Conservation (phyloP, 2,113 vertebrate species). For the Pachyramphus minor region DNA sequence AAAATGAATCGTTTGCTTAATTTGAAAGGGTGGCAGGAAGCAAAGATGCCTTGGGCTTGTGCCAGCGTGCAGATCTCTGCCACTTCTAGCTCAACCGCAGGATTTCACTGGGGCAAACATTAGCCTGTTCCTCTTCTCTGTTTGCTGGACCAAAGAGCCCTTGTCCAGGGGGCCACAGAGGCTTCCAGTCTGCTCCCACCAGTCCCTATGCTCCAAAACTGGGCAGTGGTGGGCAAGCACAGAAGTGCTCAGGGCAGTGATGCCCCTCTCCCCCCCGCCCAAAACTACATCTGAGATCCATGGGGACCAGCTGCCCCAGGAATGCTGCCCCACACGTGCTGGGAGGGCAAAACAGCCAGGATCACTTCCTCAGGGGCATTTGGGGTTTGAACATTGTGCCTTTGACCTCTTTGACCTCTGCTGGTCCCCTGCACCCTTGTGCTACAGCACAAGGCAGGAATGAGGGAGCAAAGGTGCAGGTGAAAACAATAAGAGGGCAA, state of each 20-base stretch:
- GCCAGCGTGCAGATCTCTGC: not conserved
- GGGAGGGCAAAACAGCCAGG: not conserved
- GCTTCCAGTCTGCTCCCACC: not conserved
- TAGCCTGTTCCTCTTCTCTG: not conserved
- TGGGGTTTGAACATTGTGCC: not conserved
- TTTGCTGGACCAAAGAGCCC: not conserved
- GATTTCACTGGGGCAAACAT: not conserved
- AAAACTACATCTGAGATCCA: rapidly evolving
- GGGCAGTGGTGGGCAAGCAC: not conserved
- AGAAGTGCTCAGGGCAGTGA: not conserved
- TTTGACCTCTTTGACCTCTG: not conserved
- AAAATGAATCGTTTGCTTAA: conserved; percentile 64
- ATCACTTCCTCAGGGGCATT: not conserved
- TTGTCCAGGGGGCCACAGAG: not conserved
- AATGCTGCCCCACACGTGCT: rapidly evolving
- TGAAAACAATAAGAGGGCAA: not conserved
- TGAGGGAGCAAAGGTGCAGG: not conserved
- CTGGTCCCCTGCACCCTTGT: not conserved
- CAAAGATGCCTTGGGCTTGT: not conserved
- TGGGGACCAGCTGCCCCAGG: rapidly evolving
- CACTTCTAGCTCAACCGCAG: rapidly evolving
- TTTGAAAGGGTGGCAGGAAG: conserved; percentile 67
- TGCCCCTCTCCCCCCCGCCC: rapidly evolving
- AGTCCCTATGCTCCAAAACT: not conserved
- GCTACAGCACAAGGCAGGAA: not conserved